A percentile compares a stretch with the other conserved stretches of the same genome.
Conservation (phyloP, 2,888 invertebrate species). For the Hypselothyrea guttata region DNA sequence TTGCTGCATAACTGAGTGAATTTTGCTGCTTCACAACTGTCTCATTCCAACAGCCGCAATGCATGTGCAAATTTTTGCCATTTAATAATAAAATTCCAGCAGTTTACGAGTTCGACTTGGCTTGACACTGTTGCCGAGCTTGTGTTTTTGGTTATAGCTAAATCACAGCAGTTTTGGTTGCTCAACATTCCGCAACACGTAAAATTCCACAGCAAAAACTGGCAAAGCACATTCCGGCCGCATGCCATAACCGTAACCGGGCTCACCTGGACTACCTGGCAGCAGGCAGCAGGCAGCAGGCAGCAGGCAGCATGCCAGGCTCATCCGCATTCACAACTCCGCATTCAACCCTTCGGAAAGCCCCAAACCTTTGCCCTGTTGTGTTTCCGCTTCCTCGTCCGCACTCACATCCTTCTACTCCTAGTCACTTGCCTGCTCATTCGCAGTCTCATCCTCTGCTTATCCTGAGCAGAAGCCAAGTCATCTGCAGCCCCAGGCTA, state of each 20-base stretch:
- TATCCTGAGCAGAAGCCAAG: constrained; percentile 24
- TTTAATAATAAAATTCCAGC: constrained; percentile 69
- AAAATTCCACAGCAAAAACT: constrained; percentile 50
- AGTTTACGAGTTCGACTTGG: constrained; percentile 33
- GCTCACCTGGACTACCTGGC: constrained; percentile 32
- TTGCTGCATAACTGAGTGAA: not conserved
- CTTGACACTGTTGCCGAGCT: constrained; percentile 27
- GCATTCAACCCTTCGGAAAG: too few species aligned
- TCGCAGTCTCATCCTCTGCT: not conserved
- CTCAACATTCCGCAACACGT: constrained; percentile 65
- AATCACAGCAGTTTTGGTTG: constrained; percentile 58
- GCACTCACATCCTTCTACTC: not conserved
- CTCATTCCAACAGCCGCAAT: constrained; percentile 25
- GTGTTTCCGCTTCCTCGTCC: not conserved
- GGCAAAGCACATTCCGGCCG: constrained; percentile 45
- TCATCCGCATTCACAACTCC: too few species aligned
- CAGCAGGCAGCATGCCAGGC: too few species aligned
- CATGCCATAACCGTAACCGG: constrained; percentile 42
- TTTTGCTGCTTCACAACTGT: not conserved
- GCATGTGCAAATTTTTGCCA: constrained; percentile 54
- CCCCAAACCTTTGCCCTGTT: too few species aligned
- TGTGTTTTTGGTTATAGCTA: constrained; percentile 21
- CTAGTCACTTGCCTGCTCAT: not conserved
- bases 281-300: not conserved
- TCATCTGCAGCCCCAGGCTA: constrained; percentile 40